Evolutionary conservation across 2,888 invertebrate genomes (phyloP).

Genomic region (Amphipoea lucens): DNA sequence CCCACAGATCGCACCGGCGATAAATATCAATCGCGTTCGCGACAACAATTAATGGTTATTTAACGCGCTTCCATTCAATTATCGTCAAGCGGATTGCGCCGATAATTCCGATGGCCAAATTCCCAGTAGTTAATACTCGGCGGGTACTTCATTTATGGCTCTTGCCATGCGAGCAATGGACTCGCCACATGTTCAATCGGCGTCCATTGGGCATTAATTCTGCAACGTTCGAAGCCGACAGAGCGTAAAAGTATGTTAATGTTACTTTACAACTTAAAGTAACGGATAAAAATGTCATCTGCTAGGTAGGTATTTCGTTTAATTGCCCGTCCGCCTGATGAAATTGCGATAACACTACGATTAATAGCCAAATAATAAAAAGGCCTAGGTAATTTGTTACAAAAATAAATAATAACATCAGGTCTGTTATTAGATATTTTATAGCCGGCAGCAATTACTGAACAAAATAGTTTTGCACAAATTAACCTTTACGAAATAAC

Average conservation of each 20-base stretch:
- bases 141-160: constrained; percentile 83
- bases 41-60: constrained; percentile 87
- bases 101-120: constrained; percentile 85
- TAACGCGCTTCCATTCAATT: constrained; percentile 87
- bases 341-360: constrained; percentile 67
- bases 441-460: constrained; percentile 58
- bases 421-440: constrained; percentile 57
- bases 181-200: constrained; percentile 77
- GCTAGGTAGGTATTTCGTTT: constrained; percentile 70
- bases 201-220: constrained; percentile 80
- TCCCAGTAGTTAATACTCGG: constrained; percentile 83
- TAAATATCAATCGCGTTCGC: constrained; percentile 82
- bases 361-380: constrained; percentile 67
- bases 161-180: constrained; percentile 77
- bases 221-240: constrained; percentile 79
- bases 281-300: constrained; percentile 75
- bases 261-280: constrained; percentile 75
- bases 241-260: constrained; percentile 84
- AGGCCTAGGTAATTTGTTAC: constrained; percentile 53
- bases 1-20: constrained; percentile 71
- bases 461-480: constrained; percentile 61
- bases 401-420: constrained; percentile 56
- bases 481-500: constrained; percentile 62
- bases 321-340: constrained; percentile 69
- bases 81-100: constrained; percentile 84